Base-by-base conservation (phyloP, 2,888 invertebrate species). In the Omphaloscelis lunosa region DNA sequence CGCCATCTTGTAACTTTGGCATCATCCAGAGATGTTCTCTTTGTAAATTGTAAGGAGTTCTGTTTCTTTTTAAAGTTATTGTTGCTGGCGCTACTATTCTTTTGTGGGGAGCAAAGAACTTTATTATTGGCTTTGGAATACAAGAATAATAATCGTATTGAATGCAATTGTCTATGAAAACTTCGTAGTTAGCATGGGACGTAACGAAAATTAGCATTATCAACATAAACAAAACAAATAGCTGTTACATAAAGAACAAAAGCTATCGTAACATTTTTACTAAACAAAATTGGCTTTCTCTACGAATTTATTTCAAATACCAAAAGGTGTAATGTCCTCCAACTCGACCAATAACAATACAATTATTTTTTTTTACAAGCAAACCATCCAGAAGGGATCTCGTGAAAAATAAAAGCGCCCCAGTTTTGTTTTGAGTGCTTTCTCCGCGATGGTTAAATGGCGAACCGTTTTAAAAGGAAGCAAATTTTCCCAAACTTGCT, bases 401-500 rank as follows among this genome's bases (percentile, higher is more conserved):
- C 84, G 84, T 84, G 83, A 88, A 89, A 85, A 89, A 89, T 87
- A 88, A 89, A 90, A 89, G 84, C 79, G 72, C 61, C 80, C 82
- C 82, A 85, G 76, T 90, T 90, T 90, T 90, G 86, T 91, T 91
- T 88, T 86, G 83, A 90, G 88, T 88, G 87, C 86, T 91, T 88
- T 85, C 86, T 77, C 76, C 79, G 79, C 84, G 88, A 90, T 89
- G 90, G 89, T 91, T 92, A 92, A 93, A 92, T 90, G 88, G 88
- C 87, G 90, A 87, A 90, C 91, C 87, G 79, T 90, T 92, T 93
- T 93, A 91, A 92, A 92, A 91, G 92, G 93, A 92, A 93, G 92
- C 90, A 91, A 94, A 94, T 94, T 94, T 93, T 90, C 88, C 88
- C 90, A 91, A 95, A 95, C 92, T 95, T 94, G 89, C 89, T 91